phyloP scores from a whole-genome alignment of 2,888 invertebrate genomes.

The Frankliniella intonsa region DNA sequence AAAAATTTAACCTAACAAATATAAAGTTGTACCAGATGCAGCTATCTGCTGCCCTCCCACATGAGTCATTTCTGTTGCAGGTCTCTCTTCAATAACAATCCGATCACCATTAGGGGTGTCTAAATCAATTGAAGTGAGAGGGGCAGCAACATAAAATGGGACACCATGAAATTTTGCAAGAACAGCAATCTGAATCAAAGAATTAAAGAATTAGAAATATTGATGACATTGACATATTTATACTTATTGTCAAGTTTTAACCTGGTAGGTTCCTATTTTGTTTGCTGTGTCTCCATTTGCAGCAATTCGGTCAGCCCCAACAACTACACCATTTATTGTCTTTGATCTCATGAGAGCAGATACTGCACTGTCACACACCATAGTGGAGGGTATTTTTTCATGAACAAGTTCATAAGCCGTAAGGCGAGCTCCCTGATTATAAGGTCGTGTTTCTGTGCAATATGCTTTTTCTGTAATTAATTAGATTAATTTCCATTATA shows the following conservation, averaged over 20 bases:
- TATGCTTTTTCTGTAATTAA: slow-evolving; percentile 72
- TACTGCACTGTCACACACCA: slow-evolving; percentile 94
- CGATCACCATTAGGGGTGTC: slow-evolving; percentile 70
- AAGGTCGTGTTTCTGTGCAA: slow-evolving; percentile 97
- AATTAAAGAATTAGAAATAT: neutral
- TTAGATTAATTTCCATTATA: neutral
- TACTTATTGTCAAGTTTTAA: slow-evolving; percentile 38
- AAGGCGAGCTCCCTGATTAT: slow-evolving; percentile 92
- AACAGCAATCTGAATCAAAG: slow-evolving; percentile 66
- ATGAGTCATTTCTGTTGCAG: slow-evolving; percentile 85
- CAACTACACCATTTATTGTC: slow-evolving; percentile 86
- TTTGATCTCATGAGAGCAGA: slow-evolving; percentile 81
- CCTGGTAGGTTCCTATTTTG: slow-evolving; percentile 95
- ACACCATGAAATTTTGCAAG: slow-evolving; percentile 84
- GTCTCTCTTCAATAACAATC: slow-evolving; percentile 91
- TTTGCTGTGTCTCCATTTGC: slow-evolving; percentile 98
- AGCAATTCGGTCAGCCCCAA: slow-evolving; percentile 94
- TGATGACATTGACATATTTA: no score
- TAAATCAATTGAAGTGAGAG: slow-evolving; percentile 85
- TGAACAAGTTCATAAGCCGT: slow-evolving; percentile 94
- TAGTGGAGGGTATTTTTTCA: slow-evolving; percentile 84
- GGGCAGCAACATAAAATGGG: slow-evolving; percentile 94
- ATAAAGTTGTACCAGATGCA: slow-evolving; percentile 61
- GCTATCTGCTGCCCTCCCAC: slow-evolving; percentile 83
- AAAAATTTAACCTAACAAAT: slow-evolving; percentile 30